These are phyloP conservation scores for Aurelia aurita complex sp. Pacific DNA, from an alignment of 30 jellyfish, hydroid and myxozoan species.

Conservation along the genomic window DNA sequence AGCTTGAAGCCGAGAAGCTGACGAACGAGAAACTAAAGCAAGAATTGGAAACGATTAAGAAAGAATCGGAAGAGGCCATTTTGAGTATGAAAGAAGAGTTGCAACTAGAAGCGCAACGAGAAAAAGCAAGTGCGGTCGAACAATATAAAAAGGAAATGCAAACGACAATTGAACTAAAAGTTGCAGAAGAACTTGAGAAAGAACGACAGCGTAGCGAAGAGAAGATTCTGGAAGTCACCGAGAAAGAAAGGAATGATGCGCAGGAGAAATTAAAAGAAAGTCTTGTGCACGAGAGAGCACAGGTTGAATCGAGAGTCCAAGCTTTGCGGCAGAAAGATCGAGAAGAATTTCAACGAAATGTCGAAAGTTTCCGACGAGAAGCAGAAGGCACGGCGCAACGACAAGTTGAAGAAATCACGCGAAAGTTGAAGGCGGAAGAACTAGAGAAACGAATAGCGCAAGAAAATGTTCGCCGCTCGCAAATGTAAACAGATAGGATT, in stretches of 20 bases:
- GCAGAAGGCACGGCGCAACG: slow-evolving; percentile 79
- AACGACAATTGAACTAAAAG: slow-evolving; percentile 52
- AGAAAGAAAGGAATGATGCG: slow-evolving; percentile 66
- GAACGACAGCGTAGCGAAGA: slow-evolving; percentile 69
- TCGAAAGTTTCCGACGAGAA: slow-evolving; percentile 78
- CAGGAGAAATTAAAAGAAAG: slow-evolving; percentile 50
- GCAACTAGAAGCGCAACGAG: slow-evolving; percentile 72
- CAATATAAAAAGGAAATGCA: slow-evolving; percentile 66
- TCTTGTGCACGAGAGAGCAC: slow-evolving; percentile 69
- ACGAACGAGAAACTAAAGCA: slow-evolving; percentile 55
- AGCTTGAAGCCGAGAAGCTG: slow-evolving; percentile 75
- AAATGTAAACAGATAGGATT: slow-evolving; percentile 81
- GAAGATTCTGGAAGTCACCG: slow-evolving; percentile 61
- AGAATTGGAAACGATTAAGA: slow-evolving; percentile 49
- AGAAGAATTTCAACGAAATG: slow-evolving; percentile 83
- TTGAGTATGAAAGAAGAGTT: slow-evolving; percentile 64
- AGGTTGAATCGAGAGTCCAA: slow-evolving; percentile 70
- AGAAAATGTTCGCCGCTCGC: slow-evolving; percentile 85
- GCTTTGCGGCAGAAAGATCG: slow-evolving; percentile 76
- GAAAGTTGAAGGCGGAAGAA: slow-evolving; percentile 89
- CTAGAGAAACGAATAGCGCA: slow-evolving; percentile 79
- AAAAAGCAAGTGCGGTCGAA: slow-evolving; percentile 72
- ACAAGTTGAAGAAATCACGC: slow-evolving; percentile 80
- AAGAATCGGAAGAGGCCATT: slow-evolving; percentile 73
- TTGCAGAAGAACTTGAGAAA: slow-evolving; percentile 78